Percentiles rank a stretch among this genome's conserved stretches.
Evolutionary conservation across 2,113 vertebrate genomes (phyloP).

Genomic region (Protobothrops mucrosquamatus): DNA sequence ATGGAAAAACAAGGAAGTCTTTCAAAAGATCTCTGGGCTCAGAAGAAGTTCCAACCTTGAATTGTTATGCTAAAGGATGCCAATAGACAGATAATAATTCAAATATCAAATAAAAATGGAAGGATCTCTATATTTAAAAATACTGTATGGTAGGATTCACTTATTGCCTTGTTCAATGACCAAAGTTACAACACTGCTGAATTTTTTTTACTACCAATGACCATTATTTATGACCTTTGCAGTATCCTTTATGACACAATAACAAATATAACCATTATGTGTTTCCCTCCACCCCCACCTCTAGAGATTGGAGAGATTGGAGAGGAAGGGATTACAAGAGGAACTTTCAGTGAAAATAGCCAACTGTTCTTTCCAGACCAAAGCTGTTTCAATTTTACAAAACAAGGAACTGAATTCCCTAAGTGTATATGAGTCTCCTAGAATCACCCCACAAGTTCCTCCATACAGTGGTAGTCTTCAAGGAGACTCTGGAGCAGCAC

Average conservation of each 20-base stretch:
- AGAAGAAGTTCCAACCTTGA: neutral
- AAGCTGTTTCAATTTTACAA: no score
- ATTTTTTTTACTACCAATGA: neutral
- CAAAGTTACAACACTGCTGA: neutral
- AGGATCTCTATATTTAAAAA: neutral
- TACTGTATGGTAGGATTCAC: neutral
- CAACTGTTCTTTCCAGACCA: no score
- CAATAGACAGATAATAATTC: neutral
- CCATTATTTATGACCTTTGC: neutral
- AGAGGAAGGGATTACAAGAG: no score
- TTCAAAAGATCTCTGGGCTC: neutral
- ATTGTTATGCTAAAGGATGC: neutral
- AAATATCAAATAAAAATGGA: neutral
- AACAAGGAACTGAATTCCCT: no score
- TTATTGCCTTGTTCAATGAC: neutral
- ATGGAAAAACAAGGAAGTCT: neutral
- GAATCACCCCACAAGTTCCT: no score
- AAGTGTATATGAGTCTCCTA: no score
- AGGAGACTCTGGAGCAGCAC: no score
- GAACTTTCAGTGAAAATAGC: no score
- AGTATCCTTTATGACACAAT: neutral
- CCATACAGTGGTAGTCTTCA: no score
- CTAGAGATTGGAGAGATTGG: no score
- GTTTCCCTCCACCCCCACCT: neutral
- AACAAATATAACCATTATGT: neutral